Evolutionary conservation across 2,888 invertebrate species (phyloP).

Genomic region (Agrochola lota): DNA sequence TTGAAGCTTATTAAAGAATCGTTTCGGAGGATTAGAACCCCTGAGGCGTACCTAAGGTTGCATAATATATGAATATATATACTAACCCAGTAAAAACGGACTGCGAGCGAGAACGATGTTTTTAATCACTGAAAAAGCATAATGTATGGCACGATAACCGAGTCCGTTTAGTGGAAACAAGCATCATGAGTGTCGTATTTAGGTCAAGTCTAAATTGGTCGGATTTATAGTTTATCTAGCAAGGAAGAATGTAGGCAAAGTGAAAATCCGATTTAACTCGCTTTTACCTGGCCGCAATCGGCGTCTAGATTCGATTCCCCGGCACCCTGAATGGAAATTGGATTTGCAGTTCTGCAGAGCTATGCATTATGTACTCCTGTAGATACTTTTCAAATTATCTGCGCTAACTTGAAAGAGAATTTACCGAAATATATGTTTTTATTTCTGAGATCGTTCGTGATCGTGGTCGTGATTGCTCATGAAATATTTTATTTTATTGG

Average conservation of each 20-base stretch:
- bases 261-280: constrained; percentile 84
- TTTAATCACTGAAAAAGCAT: constrained; percentile 10
- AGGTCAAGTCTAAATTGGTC: constrained; percentile 60
- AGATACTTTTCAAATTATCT: constrained; percentile 80
- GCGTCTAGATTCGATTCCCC: constrained; percentile 84
- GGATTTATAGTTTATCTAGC: constrained; percentile 72
- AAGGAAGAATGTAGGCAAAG: constrained; percentile 74
- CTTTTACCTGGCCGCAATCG: constrained; percentile 86
- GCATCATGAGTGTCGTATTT: constrained; percentile 27
- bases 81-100: constrained; percentile 11
- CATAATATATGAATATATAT: constrained; percentile 65
- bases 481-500: constrained; percentile 11
- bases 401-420: constrained; percentile 58
- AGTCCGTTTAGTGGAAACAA: background rate
- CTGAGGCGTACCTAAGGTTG: constrained; percentile 70
- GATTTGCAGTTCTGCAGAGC: constrained; percentile 84
- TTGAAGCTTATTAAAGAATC: constrained; percentile 85
- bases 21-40: constrained; percentile 79
- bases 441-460: constrained; percentile 23
- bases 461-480: background rate
- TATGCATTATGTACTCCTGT: constrained; percentile 80
- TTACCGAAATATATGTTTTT: constrained; percentile 55
- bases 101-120: constrained; percentile 3
- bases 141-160: background rate
- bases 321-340: constrained; percentile 85